phyloP scores from a whole-genome alignment of 2,113 vertebrate genomes.

The Nothocercus julius region DNA sequence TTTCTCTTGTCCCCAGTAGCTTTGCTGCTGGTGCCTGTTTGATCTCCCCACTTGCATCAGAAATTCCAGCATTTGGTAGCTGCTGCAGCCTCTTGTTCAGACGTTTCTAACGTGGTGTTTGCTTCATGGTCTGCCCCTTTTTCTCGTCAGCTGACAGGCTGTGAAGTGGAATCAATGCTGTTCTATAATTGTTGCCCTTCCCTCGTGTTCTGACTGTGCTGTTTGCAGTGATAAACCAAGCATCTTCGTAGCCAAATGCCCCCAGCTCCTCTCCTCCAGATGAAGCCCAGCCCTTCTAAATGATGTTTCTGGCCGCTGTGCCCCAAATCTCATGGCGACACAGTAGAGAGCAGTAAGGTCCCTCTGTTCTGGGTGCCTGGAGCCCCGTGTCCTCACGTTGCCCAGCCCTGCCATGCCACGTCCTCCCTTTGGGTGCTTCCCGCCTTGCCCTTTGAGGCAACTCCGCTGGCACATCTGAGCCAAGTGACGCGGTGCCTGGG shows the following conservation, averaged over 20 bases:
- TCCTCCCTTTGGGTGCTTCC: neutral
- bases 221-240: neutral
- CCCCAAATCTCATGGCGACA: neutral
- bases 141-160: neutral
- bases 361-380: neutral
- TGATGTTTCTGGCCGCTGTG: neutral
- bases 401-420: fast-evolving
- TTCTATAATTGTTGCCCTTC: neutral
- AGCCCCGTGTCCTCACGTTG: neutral
- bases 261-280: neutral
- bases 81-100: neutral
- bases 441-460: fast-evolving
- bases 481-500: fast-evolving
- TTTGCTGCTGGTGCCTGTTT: neutral
- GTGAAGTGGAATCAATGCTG: neutral
- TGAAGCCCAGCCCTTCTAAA: neutral
- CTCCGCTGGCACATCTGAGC: too few species aligned
- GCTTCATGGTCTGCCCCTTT: neutral
- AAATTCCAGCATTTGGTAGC: neutral
- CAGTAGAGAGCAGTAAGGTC: neutral
- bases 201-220: neutral
- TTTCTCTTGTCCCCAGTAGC: neutral
- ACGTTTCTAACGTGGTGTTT: neutral
- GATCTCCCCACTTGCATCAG: neutral
- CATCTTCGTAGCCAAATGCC: neutral